Base-by-base conservation (phyloP, 2,113 vertebrate genomes). In the Parus major region DNA sequence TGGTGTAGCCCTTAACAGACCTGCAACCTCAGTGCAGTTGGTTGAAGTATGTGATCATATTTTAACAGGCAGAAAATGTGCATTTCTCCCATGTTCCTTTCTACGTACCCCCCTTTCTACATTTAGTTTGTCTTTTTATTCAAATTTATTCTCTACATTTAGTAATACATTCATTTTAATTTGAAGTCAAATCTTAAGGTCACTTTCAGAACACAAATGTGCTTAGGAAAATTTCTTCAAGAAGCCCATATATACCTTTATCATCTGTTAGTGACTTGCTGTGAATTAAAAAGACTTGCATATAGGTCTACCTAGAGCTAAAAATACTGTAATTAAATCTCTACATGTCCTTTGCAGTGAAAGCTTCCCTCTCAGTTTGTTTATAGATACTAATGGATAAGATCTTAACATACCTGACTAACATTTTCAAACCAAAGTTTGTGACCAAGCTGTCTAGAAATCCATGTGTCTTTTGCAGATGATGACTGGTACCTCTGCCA, bases 401-500 rank as follows among this genome's bases (percentile, higher is more conserved):
- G 17, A 24, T 31, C 15, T 53, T 60, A 36, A 35, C 14, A 2
- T 36, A 39, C 25, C 21, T 2, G 8, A 9, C 5, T 46, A 2
- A 46, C 13, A 42, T 16, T 42, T 42, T 15, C 39, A 39, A 39
- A 9, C 5, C 42, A 2, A 46, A 65, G 42, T 35, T 11, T 50
- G 29, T 36, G 57, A 65, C 9, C 24, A 57, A 66, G 29, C 49
- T 59, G 23, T 25, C 33, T 47, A 24, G 55, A 76, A 41, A 50
- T 20, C 18, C 1, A 0, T 16, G 39, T 82, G 63, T 55, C 90
- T 55, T 50, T 97, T 97, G 70, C 97, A 99, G 99, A 98, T 71
- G 97, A 98, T 0, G 98, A 98, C 76, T 99, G 98, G 98, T 98
- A 99, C 96, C 96, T 98, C 78, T 99, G 98, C 96, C 98, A 98